Base-by-base conservation (phyloP, 1,140 invertebrate species). In the Acromyrmex charruanus region DNA sequence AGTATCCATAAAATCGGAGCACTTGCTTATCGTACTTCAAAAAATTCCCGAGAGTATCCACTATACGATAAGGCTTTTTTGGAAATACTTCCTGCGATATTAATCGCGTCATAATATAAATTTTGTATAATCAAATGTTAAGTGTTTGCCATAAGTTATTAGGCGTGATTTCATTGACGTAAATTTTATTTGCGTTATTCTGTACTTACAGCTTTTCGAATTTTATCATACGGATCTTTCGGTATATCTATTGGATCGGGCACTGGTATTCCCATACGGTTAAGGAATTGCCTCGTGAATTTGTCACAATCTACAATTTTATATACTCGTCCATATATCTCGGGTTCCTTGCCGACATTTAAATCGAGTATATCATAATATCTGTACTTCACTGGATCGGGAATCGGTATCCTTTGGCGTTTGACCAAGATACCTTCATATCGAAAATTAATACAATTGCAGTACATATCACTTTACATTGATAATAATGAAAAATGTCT, bases 221-320 rank as follows among this genome's bases (percentile, higher is more conserved):
- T 87, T 75, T 96, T 93, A 2, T 93, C 94, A 25, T 95, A 96
- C 12, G 96, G 95, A 95, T 97, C 97, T 4, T 92, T 91, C 2
- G 96, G 97, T 88, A 95, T 95, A 35, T 95, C 92, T 58, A 97
- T 95, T 0, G 97, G 96, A 94, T 98, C 96, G 0, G 97, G 97
- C 25, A 99, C 97, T 58, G 96, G 95, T 61, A 99, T 98, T 18
- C 98, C 98, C 77, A 98, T 96, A 35, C 97, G 97, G 93, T 97
- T 98, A 4, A 99, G 95, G 94, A 99, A 99, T 63, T 96, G 96
- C 87, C 98, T 95, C 0, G 98, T 99, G 92, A 99, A 99, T 85
- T 97, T 96, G 93, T 99, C 98, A 93, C 98, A 99, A 87, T 97
- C 96, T 0, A 97, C 97, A 44, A 99, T 97, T 94, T 97, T 97